Evolutionary conservation across 2,113 vertebrate species (phyloP), one percentile per base, ranked within the genome.

Genomic region (Catharus minimus): DNA sequence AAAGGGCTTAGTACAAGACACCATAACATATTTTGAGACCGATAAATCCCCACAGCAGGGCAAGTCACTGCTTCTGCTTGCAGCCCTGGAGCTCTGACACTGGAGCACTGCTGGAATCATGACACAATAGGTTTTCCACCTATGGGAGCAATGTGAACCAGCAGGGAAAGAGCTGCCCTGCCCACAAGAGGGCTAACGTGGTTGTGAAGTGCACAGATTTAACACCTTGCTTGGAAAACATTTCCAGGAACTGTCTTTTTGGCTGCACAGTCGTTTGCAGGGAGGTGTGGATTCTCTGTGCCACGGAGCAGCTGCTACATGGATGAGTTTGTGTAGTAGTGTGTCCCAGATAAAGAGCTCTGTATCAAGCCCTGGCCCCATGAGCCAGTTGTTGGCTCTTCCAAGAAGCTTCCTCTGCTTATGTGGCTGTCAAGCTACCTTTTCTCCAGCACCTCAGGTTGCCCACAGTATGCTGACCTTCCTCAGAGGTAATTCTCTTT

Each of bases 291-390:
- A 15, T 7, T 80, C 33, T 27, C 23, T 56, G 36, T 78, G 43
- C 22, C 11, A 6, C 2, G 5, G 30, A 47, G 14, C 10, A 60
- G 43, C 11, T 2, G 6, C 22, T 16, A 6, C 15, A 8, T 1
- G 30, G 23, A 14, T 3, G 2, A 13, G 10, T 8, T 64, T 1
- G 2, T 56, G 52, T 2, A n/a, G 15, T 3, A 38, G 32, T 6
- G 15, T 1, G 6, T 4, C 19, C 12, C 32, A n/a, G 50, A 33
- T 36, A 46, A 69, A 58, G 13, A 86, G 46, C 50, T 53, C 33
- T 36, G 5, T 0, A 0, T 50, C 18, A 33, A 55, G 9, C n/a
- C 68, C 82, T 41, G n/a, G 4, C 19, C 14, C 23, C 13, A 5
- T 14, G 11, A 85, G 6, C 43, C 49, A 27, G 15, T 11, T 32